Percentiles rank a stretch among this genome's conserved stretches.
These are phyloP conservation scores for Wiebesia pumilae DNA, from an alignment of 1,140 invertebrate species.

Conservation along the genomic window DNA sequence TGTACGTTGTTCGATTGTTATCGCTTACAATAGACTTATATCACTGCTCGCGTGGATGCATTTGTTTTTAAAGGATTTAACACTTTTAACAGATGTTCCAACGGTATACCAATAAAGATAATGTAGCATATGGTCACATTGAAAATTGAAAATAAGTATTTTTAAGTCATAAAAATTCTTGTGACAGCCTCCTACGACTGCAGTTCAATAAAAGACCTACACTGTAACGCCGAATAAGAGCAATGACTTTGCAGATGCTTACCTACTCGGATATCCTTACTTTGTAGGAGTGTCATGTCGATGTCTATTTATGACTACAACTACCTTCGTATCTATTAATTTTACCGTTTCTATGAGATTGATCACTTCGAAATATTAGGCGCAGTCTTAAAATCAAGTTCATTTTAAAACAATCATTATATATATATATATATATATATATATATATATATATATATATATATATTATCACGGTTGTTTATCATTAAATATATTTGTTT, in stretches of 20 bases:
- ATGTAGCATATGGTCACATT: not conserved
- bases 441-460: no score
- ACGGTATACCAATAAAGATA: no score
- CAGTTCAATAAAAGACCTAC: not conserved
- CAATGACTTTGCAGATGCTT: not conserved
- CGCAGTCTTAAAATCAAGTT: no score
- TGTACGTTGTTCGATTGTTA: not conserved
- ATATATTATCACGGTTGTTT: no score
- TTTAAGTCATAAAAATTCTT: no score
- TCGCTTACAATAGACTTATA: not conserved
- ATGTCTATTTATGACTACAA: not conserved
- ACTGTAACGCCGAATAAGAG: not conserved
- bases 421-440: no score
- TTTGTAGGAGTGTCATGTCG: not conserved
- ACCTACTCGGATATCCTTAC: not conserved
- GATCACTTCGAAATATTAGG: not conserved
- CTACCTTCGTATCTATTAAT: not conserved
- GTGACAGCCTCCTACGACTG: no score
- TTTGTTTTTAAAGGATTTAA: not conserved
- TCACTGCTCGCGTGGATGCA: not conserved
- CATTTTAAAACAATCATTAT: no score
- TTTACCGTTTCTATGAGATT: not conserved
- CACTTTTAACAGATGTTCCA: no score
- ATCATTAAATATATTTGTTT: no score
- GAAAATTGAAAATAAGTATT: no score